Evolutionary conservation across 1,140 invertebrate genomes (phyloP).

Genomic region (Drosophila nikananu): DNA sequence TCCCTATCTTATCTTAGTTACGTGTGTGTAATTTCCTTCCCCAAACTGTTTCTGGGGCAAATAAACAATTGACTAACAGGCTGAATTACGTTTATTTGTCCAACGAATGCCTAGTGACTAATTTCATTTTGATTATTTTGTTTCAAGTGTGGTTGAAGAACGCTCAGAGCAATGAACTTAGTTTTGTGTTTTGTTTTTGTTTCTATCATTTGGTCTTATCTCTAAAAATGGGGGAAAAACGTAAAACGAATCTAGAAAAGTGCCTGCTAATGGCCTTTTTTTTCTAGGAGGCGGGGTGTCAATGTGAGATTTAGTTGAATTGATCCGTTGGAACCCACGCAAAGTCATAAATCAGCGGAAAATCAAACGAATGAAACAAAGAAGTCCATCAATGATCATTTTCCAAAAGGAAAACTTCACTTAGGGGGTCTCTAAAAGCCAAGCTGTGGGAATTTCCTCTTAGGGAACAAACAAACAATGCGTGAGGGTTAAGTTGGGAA

Average conservation of each 20-base stretch:
- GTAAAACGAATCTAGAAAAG: constrained; percentile 32
- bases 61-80: constrained; percentile 32
- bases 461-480: background rate
- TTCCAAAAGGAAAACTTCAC: constrained; percentile 9
- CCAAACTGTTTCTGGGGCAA: constrained; percentile 30
- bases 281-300: constrained; percentile 17
- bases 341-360: constrained; percentile 42
- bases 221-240: constrained; percentile 23
- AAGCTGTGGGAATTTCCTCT: constrained; percentile 5
- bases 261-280: constrained; percentile 40
- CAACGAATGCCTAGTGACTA: constrained; percentile 41
- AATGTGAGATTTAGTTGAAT: constrained; percentile 25
- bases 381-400: constrained; percentile 30
- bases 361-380: constrained; percentile 33
- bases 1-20: constrained; percentile 29
- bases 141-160: constrained; percentile 33
- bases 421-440: constrained; percentile 1
- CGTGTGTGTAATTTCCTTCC: constrained; percentile 33
- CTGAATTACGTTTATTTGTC: constrained; percentile 43
- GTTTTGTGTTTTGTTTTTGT: constrained; percentile 15
- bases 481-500: background rate
- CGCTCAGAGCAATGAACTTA: constrained; percentile 38
- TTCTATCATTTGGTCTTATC: constrained; percentile 30
- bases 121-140: constrained; percentile 51
- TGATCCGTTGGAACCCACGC: constrained; percentile 27